Evolutionary conservation across 2,888 invertebrate genomes (phyloP).

Genomic region (Belgica antarctica): DNA sequence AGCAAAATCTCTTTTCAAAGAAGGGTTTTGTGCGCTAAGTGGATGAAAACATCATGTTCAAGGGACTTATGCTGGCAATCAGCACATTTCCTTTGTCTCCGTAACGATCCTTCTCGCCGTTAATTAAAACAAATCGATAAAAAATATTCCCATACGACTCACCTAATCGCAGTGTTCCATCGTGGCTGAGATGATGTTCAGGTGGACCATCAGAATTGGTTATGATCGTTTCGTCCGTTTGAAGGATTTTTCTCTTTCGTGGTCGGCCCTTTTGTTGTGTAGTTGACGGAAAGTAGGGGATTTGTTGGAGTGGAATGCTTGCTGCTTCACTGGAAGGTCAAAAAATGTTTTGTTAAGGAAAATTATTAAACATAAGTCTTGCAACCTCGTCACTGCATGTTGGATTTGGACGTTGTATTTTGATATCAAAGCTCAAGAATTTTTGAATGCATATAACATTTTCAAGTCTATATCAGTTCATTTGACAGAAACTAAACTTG

Average conservation of each 20-base stretch:
- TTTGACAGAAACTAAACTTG: neutral
- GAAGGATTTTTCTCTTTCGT: slow-evolving; percentile 49
- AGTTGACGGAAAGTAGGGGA: slow-evolving; percentile 33
- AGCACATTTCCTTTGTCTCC: neutral
- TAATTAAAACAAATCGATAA: no score
- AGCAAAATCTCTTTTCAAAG: slow-evolving; percentile 1
- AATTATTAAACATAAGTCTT: neutral
- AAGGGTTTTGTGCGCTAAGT: neutral
- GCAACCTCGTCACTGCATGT: no score
- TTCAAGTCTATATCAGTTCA: no score
- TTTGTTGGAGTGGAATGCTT: slow-evolving; percentile 39
- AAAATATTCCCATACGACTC: no score
- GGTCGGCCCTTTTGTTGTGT: slow-evolving; percentile 48
- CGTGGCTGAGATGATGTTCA: slow-evolving; percentile 31
- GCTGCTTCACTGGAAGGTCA: slow-evolving; percentile 27
- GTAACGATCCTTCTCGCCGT: neutral
- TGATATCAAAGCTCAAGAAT: no score
- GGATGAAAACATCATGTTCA: slow-evolving; percentile 18
- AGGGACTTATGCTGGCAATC: neutral
- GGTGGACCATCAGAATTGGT: neutral
- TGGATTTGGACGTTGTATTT: no score
- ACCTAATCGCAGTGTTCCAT: slow-evolving; percentile 39
- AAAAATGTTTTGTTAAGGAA: neutral
- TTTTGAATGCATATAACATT: no score
- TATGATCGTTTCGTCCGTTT: slow-evolving; percentile 39